Evolutionary conservation across 2,797 vertebrate species (phyloP), one percentile per base, ranked within the genome.

Genomic region (Chiropotes sagulatus): DNA sequence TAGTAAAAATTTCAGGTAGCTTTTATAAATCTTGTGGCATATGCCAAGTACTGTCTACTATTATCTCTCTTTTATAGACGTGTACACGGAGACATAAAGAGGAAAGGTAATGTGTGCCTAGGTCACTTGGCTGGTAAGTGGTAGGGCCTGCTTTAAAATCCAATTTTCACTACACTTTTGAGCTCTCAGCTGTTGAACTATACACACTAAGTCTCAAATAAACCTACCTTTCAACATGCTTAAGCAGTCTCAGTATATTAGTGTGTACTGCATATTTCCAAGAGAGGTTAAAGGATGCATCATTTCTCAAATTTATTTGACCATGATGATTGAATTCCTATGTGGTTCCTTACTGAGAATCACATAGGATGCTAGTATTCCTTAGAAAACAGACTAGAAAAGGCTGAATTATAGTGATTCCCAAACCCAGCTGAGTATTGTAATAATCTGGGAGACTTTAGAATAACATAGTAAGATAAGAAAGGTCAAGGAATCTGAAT

Each of bases 1-100:
- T 58, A 67, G 33, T 93, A 94, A 96, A 97, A 94, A 75, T 44
- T 28, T 88, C 84, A 86, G 26, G 15, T 79, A 46, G 30, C 28
- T 80, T 94, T 64, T 93, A 91, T 80, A 64, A 95, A 75, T 88
- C 52, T 28, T 24, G 84, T 89, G 57, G 44, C 84, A 15, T 67
- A 24, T 93, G 76, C 73, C 80, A 96, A 61, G 20, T 75, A 48
- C 54, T 22, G 46, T 88, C 46, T 88, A 24, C 20, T 61, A 5
- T 79, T 36, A 57, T 79, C 8, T 88, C 44, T 88, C 2, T 50
- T 93, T 92, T 67, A 82, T 58, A 80, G 46, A 44, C 12, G 13
- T 57, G 6, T 58, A 72, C 28, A 28, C 13, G 57, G 52, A 75
- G 72, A 54, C 30, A 73, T 36, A 17, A 73, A 44, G 86, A 85